Evolutionary conservation across 1,140 invertebrate genomes (phyloP).

Genomic region (Psilanteris sp.): DNA sequence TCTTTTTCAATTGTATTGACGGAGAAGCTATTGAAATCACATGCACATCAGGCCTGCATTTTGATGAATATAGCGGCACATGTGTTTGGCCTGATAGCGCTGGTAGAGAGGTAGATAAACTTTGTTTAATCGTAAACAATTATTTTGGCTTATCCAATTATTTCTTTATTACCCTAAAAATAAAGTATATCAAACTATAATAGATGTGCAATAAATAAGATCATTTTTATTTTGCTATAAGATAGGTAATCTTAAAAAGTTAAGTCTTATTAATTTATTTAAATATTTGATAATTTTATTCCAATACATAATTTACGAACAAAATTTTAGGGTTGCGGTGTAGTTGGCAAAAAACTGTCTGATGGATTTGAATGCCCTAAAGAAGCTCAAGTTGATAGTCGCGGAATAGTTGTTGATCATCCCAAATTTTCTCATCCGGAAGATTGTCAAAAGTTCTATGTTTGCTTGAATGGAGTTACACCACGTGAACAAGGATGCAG

Average conservation of each 20-base stretch:
- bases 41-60: constrained; percentile 92
- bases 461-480: constrained; percentile 91
- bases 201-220: too few relatives aligned
- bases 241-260: too few relatives aligned
- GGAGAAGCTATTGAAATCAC: constrained; percentile 89
- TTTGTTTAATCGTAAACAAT: too few relatives aligned
- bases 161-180: too few relatives aligned
- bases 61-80: constrained; percentile 91
- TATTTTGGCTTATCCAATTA: too few relatives aligned
- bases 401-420: constrained; percentile 88
- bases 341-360: constrained; percentile 83
- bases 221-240: too few relatives aligned
- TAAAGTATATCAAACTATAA: too few relatives aligned
- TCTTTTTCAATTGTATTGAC: constrained; percentile 94
- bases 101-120: constrained; percentile 86
- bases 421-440: constrained; percentile 92
- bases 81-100: constrained; percentile 93
- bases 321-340: constrained; percentile 74
- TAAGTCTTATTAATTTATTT: too few relatives aligned
- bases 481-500: constrained; percentile 92
- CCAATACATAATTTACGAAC: too few relatives aligned
- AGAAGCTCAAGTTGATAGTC: constrained; percentile 83
- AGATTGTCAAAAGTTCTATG: constrained; percentile 94
- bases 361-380: constrained; percentile 92
- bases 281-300: too few relatives aligned